phyloP scores from a whole-genome alignment of 2,113 vertebrate species.

The Plestiodon gilberti region DNA sequence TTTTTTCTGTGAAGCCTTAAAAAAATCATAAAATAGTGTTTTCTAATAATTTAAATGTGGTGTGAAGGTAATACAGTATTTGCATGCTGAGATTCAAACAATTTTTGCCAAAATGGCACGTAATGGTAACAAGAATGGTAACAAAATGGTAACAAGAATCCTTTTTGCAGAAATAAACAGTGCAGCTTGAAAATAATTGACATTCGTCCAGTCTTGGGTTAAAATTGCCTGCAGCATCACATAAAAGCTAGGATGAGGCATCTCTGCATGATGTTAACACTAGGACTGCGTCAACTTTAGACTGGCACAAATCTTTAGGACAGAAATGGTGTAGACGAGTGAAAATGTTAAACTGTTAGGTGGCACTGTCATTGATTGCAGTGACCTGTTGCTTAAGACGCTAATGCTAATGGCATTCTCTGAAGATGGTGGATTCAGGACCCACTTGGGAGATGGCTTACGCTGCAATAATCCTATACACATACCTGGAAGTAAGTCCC shows the following conservation, averaged over 20 bases:
- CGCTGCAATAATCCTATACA: too few species aligned
- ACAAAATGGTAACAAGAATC: background rate
- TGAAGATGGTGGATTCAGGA: background rate
- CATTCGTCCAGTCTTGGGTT: background rate
- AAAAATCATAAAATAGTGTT: background rate
- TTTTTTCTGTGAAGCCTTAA: background rate
- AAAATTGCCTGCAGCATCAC: background rate
- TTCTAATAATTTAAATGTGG: background rate
- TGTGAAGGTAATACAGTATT: too few species aligned
- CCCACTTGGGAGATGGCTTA: background rate
- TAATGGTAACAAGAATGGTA: too few species aligned
- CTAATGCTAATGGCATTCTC: too few species aligned
- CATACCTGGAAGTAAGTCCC: too few species aligned
- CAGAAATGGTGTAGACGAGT: background rate
- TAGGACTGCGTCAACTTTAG: background rate
- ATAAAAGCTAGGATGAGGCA: background rate
- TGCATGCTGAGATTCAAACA: background rate
- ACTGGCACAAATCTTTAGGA: background rate
- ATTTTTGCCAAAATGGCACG: background rate
- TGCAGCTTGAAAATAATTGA: background rate
- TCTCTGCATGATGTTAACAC: background rate
- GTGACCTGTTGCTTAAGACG: background rate
- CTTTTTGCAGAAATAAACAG: background rate
- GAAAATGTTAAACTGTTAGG: too few species aligned
- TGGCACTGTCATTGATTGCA: too few species aligned